These are phyloP conservation scores for Herpetotheres cachinnans DNA, from an alignment of 2,113 vertebrate genomes.

Conservation along the genomic window DNA sequence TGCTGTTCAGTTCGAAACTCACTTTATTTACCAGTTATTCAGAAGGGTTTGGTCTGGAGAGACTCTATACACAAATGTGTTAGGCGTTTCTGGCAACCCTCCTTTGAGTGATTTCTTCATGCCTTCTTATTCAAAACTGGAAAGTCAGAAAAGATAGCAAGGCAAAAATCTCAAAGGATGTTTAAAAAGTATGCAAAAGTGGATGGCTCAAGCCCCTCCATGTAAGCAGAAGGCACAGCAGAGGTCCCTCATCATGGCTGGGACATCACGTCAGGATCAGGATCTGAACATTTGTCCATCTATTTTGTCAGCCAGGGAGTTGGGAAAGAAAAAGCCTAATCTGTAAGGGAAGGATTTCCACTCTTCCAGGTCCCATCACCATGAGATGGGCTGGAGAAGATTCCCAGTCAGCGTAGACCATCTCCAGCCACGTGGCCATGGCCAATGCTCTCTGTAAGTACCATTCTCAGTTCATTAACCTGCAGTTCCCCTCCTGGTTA, in stretches of 20 bases:
- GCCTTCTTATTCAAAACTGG: neutral
- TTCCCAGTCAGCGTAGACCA: neutral
- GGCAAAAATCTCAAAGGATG: neutral
- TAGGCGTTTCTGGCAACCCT: neutral
- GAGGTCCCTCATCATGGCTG: neutral
- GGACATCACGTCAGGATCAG: neutral
- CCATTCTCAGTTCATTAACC: too few relatives aligned
- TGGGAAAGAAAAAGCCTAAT: neutral
- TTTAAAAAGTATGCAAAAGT: neutral
- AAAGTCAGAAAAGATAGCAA: neutral
- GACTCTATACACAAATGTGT: neutral
- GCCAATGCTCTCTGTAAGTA: fast-evolving
- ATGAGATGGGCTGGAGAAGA: neutral
- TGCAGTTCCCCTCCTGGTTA: neutral
- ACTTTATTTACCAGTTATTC: neutral
- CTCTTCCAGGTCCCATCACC: fast-evolving
- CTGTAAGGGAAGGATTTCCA: neutral
- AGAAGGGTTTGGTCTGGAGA: neutral
- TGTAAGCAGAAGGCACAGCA: neutral
- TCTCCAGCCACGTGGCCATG: neutral
- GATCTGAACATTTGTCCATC: neutral
- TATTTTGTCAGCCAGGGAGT: neutral
- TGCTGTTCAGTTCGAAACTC: neutral
- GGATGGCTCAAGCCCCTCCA: fast-evolving
- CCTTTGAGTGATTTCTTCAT: neutral